Evolutionary conservation across 2,113 vertebrate genomes (phyloP).

Genomic region (Rhizomys pruinosus): DNA sequence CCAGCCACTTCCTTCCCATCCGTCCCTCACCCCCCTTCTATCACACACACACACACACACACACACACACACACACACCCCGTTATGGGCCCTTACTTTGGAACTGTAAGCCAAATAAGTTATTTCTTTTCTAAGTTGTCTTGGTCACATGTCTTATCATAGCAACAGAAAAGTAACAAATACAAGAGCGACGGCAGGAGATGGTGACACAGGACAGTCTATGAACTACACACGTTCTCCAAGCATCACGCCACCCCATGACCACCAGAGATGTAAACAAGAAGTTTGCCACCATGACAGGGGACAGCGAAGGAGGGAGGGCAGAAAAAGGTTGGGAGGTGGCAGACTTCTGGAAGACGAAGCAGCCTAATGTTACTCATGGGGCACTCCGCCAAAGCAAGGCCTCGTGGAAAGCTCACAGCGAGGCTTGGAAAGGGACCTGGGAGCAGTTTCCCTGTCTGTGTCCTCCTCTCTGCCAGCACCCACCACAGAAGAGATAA

Average conservation of each 20-base stretch:
- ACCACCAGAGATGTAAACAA: background rate
- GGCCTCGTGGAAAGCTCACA: background rate
- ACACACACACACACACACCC: no score
- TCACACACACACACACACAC: no score
- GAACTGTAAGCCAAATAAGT: no score
- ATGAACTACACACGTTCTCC: background rate
- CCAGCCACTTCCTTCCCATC: no score
- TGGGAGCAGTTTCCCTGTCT: conserved; percentile 60
- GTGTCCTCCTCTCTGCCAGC: conserved; percentile 49
- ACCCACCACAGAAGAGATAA: conserved; percentile 68
- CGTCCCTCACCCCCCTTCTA: no score
- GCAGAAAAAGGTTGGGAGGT: conserved; percentile 11
- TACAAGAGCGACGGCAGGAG: background rate
- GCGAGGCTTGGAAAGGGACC: conserved; percentile 22
- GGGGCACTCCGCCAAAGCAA: conserved; percentile 23
- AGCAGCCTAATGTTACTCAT: background rate
- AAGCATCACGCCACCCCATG: background rate
- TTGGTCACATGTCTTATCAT: no score
- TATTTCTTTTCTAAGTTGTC: no score
- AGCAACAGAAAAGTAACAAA: no score
- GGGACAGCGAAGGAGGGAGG: background rate
- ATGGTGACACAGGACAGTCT: background rate
- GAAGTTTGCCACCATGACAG: background rate
- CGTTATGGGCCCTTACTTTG: no score
- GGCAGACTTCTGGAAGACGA: conserved; percentile 12